A percentile compares a stretch with the other conserved stretches of the same genome.
These are phyloP conservation scores for Pammene fasciana DNA, from an alignment of 2,888 invertebrate genomes.

Conservation along the genomic window DNA sequence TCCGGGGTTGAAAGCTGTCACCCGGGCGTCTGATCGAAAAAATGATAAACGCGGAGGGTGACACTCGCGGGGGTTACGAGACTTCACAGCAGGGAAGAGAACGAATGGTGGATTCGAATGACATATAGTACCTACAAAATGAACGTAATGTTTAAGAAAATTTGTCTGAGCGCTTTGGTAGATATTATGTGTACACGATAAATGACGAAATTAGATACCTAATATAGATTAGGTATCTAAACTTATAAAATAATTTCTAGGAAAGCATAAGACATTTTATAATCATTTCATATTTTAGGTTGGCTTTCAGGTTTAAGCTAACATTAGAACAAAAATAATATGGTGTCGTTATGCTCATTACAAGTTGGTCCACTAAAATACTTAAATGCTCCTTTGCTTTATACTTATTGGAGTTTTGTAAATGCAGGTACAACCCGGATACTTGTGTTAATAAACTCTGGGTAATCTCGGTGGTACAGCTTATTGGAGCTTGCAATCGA, in stretches of 20 bases:
- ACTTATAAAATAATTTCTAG: too few relatives aligned
- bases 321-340: too few relatives aligned
- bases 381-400: neutral
- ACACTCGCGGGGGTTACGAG: conserved; percentile 46
- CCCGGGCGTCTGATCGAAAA: conserved; percentile 65
- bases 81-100: conserved; percentile 28
- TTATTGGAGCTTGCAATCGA: conserved; percentile 22
- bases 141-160: neutral
- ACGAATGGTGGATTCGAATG: neutral
- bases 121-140: conserved; percentile 4
- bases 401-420: conserved; percentile 14
- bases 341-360: too few relatives aligned
- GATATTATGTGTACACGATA: too few relatives aligned
- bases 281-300: too few relatives aligned
- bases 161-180: neutral
- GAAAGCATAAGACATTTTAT: too few relatives aligned
- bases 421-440: neutral
- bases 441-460: conserved; percentile 21
- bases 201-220: too few relatives aligned
- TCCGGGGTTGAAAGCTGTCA: conserved; percentile 74
- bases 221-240: too few relatives aligned
- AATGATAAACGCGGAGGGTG: conserved; percentile 61
- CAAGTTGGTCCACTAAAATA: too few relatives aligned
- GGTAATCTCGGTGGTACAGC: conserved; percentile 22
- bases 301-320: too few relatives aligned